phyloP scores from a whole-genome alignment of 2,797 vertebrate genomes.

The Gallinago stenura region DNA sequence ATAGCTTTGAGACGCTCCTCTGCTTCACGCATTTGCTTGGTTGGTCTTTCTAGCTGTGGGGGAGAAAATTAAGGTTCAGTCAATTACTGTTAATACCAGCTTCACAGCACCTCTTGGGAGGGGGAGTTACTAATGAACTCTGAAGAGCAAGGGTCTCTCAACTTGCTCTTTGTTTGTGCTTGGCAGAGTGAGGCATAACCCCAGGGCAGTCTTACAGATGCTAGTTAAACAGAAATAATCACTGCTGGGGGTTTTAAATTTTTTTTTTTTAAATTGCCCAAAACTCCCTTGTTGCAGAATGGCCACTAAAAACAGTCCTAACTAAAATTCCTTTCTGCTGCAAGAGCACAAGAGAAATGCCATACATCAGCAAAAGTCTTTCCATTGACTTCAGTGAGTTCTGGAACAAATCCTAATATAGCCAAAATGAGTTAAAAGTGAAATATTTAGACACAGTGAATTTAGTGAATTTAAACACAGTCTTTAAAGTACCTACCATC shows the following conservation, averaged over 20 bases:
- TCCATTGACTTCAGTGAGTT: background rate
- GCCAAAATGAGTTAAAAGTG: conserved; percentile 1
- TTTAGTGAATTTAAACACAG: background rate
- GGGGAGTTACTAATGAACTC: background rate
- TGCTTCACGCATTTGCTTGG: conserved; percentile 96
- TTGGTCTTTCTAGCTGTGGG: conserved; percentile 92
- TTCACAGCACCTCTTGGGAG: background rate
- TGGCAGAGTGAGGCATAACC: background rate
- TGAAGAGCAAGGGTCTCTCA: background rate
- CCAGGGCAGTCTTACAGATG: background rate
- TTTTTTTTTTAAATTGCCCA: background rate
- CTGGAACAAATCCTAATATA: conserved; percentile 46
- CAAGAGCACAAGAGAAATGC: conserved; percentile 8
- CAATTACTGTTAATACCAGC: background rate
- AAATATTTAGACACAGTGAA: conserved; percentile 26
- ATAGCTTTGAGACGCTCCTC: conserved; percentile 98
- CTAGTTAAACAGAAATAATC: background rate
- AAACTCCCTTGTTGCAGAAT: background rate
- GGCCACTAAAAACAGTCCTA: background rate
- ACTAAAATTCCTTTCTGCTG: conserved; percentile 8
- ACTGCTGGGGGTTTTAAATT: background rate
- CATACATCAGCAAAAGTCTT: conserved; percentile 43
- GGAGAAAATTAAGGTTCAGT: background rate
- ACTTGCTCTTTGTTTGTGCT: background rate
- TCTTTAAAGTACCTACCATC: background rate